Evolutionary conservation across 2,888 invertebrate species (phyloP), one percentile per base, ranked within the genome.

Genomic region (Troides oblongomaculatus): DNA sequence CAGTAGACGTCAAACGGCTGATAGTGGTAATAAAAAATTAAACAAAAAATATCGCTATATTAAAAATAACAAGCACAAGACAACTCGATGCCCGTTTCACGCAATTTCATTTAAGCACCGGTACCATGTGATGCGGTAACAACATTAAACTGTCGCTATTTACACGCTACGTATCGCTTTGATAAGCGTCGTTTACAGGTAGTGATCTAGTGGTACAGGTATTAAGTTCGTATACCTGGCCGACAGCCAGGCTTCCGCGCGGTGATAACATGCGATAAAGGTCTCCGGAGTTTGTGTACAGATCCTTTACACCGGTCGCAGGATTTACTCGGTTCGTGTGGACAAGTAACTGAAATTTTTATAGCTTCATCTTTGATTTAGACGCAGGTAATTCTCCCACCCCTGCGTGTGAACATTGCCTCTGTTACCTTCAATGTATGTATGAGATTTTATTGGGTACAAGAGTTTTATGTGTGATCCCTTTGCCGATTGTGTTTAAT

Each of bases 161-260:
- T 50, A 50, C 50, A 1, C 10, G 50, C 4, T n/a, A 46, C 25
- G n/a, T 53, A 56, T 39, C 21, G 36, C 23, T 50, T 58, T 60
- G 66, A 60, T 66, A 60, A 66, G 39, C 5, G 39, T 62, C 23
- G 56, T 62, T 62, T 23, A 43, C 30, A 56, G n/a, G 62, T 64
- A 0, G 23, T 17, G 50, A 59, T 67, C 56, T 53, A 63, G 25
- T n/a, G 25, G 17, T 53, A 57, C n/a, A 25, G n/a, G 43, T 25
- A 61, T 23, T 30, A 14, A 50, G 39, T 56, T 56, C 10, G 53
- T 14, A 53, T 36, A 67, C 43, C 67, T 67, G 67, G 67, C 67
- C 14, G 67, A 18, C 57, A 43, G 67, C 67, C 57, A 67, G 67
- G 43, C 50, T 60, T 50, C 14, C 43, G 30, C 39, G 30, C 39